Conservation (phyloP, 2,113 vertebrate species). For the Heptranchias perlo region DNA sequence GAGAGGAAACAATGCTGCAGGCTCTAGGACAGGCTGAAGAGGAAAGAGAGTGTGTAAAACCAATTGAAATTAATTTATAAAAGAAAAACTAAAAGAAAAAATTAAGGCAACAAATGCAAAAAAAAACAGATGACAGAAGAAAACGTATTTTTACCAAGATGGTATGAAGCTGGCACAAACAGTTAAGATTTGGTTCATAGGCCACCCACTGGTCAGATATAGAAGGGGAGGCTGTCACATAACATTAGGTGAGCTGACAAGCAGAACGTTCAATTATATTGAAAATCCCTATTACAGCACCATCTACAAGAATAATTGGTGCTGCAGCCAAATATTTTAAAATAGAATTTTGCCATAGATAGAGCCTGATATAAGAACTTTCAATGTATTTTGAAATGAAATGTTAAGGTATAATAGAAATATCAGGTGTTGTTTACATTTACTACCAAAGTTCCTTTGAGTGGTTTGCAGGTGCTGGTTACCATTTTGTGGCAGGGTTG, state of each 20-base stretch:
- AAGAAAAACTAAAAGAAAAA: neutral
- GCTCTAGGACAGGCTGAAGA: neutral
- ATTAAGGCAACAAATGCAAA: neutral
- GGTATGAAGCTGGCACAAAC: neutral
- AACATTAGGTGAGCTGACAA: neutral
- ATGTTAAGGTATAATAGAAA: neutral
- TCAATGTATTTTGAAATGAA: neutral
- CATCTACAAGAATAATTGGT: neutral
- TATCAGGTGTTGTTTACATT: neutral
- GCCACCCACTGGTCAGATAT: neutral
- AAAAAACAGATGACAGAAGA: neutral
- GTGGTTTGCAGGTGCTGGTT: neutral
- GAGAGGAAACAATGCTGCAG: no score
- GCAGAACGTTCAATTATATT: neutral
- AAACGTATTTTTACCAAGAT: neutral
- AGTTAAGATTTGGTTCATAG: neutral
- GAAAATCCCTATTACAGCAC: neutral
- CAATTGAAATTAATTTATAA: neutral
- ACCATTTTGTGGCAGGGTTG: neutral
- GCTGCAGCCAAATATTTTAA: neutral
- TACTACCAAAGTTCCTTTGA: neutral
- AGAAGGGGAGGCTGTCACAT: neutral
- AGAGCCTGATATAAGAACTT: no score
- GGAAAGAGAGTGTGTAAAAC: neutral
- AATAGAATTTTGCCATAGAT: no score